phyloP scores from a whole-genome alignment of 2,113 vertebrate genomes.

The Alligator mississippiensis region DNA sequence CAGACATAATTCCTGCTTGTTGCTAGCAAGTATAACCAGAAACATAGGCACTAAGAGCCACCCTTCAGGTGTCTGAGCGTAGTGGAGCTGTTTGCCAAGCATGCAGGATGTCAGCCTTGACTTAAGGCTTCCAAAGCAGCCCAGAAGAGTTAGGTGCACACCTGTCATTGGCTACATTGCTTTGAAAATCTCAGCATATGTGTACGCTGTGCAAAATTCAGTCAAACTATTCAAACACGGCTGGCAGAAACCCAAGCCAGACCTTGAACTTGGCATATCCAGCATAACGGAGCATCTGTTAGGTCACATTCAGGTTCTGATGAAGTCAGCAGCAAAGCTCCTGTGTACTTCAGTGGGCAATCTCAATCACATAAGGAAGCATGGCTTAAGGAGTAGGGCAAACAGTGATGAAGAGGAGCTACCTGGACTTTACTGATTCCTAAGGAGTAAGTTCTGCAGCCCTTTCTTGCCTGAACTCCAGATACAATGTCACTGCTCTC shows the following conservation, averaged over 20 bases:
- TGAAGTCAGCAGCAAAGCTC: background rate
- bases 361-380: background rate
- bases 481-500: background rate
- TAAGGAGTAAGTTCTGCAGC: background rate
- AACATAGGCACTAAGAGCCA: background rate
- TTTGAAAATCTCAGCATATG: background rate
- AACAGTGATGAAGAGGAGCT: background rate
- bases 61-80: background rate
- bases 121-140: background rate
- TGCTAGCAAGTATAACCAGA: accelerated
- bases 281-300: background rate
- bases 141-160: background rate
- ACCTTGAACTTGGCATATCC: background rate
- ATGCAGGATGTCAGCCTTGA: background rate
- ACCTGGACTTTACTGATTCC: background rate
- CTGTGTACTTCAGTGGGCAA: background rate
- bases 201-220: background rate
- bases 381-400: background rate
- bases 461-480: background rate
- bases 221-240: background rate
- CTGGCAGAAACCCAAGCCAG: background rate
- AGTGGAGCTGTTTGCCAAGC: background rate
- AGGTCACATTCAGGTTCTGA: background rate
- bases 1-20: background rate
- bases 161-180: background rate